Percentiles rank a stretch among this genome's conserved stretches.
These are phyloP conservation scores for Chaenocephalus aceratus DNA, from an alignment of 2,113 vertebrate genomes.

Conservation along the genomic window DNA sequence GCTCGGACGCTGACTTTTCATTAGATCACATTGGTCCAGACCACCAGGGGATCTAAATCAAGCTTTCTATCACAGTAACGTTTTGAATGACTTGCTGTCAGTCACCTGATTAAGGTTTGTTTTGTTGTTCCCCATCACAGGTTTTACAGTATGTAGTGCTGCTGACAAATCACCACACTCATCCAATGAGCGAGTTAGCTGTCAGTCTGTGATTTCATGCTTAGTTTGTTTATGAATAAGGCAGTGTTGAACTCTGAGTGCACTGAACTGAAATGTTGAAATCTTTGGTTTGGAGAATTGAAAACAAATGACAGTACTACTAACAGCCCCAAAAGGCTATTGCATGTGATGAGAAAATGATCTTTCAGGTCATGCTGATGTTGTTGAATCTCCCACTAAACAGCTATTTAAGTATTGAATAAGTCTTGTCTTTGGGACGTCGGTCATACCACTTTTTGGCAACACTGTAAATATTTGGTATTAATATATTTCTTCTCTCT, in stretches of 20 bases:
- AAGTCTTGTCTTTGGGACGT: not conserved
- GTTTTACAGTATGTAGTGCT: not conserved
- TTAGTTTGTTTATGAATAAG: constrained; percentile 15
- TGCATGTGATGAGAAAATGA: constrained; percentile 4
- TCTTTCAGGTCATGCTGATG: not conserved
- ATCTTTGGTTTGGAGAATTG: constrained; percentile 15
- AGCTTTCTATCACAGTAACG: not conserved
- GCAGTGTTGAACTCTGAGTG: not conserved
- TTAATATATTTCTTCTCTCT: too few relatives aligned
- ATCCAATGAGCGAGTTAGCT: constrained; percentile 6
- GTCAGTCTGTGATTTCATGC: constrained; percentile 39
- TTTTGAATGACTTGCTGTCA: constrained; percentile 1
- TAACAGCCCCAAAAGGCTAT: not conserved
- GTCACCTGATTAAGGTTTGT: constrained; percentile 5
- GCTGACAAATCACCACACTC: constrained; percentile 1
- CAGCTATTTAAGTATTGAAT: constrained; percentile 7
- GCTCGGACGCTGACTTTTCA: constrained; percentile 1
- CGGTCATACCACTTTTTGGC: constrained; percentile 3
- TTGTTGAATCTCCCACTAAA: constrained; percentile 16
- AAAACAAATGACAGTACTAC: constrained; percentile 12
- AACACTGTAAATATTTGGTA: not conserved
- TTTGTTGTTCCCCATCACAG: constrained; percentile 2
- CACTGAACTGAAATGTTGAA: constrained; percentile 14
- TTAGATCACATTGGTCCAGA: not conserved
- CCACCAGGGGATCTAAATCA: not conserved